Percentiles rank a stretch among this genome's conserved stretches.
phyloP scores from a whole-genome alignment of 1,140 invertebrate species.

The Melipona quadrifasciata region DNA sequence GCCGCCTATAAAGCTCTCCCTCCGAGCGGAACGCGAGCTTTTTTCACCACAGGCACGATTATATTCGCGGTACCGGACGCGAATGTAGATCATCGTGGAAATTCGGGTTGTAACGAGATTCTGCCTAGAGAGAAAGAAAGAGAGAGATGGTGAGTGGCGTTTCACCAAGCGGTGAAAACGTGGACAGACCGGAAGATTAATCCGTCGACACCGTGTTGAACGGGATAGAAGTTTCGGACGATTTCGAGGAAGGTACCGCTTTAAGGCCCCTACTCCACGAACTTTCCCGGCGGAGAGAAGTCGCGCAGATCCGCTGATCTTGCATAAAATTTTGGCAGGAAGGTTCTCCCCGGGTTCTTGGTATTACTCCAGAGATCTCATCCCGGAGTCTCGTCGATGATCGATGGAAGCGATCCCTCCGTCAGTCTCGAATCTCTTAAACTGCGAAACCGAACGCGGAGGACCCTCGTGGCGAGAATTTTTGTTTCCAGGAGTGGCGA shows the following conservation, averaged over 20 bases:
- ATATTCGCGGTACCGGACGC: conserved; percentile 7
- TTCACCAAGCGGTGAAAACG: background rate
- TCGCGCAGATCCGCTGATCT: background rate
- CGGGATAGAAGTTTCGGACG: background rate
- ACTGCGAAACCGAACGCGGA: background rate
- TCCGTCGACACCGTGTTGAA: background rate
- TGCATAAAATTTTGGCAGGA: conserved; percentile 2
- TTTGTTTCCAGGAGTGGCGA: too few relatives aligned
- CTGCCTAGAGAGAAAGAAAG: background rate
- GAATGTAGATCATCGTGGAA: background rate
- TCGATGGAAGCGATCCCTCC: conserved; percentile 2
- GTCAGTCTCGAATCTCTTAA: background rate
- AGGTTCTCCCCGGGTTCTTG: background rate
- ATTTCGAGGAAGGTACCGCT: background rate
- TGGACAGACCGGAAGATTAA: background rate
- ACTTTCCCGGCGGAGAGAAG: background rate
- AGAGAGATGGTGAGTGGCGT: background rate
- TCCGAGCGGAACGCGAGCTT: background rate
- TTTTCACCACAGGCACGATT: background rate
- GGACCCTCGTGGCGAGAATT: too few relatives aligned
- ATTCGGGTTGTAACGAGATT: background rate
- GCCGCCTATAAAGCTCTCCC: conserved; percentile 50
- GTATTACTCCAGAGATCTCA: background rate
- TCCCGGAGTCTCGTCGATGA: background rate
- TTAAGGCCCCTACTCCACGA: background rate